Percentiles rank a stretch among this genome's conserved stretches.
These are phyloP conservation scores for Heteromormyrus szaboi DNA, from an alignment of 2,797 vertebrate species.

Conservation along the genomic window DNA sequence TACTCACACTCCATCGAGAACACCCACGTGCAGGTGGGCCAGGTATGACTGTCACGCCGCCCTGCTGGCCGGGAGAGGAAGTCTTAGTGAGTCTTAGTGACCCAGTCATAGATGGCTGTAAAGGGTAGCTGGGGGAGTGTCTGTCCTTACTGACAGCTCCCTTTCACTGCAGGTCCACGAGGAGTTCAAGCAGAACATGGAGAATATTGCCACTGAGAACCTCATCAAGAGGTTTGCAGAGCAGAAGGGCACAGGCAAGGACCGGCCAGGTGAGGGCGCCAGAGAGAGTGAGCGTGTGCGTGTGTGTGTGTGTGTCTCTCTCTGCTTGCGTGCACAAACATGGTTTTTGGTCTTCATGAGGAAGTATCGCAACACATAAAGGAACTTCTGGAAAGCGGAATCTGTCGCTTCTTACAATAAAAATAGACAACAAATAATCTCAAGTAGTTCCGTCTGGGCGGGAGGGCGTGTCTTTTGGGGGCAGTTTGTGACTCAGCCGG, in stretches of 20 bases:
- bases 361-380: not conserved
- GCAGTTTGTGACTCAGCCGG: not conserved
- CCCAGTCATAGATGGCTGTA: not conserved
- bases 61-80: not conserved
- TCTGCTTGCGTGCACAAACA: not conserved
- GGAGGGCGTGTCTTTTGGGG: not conserved
- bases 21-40: constrained; percentile 91
- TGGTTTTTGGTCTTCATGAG: constrained; percentile 62
- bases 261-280: constrained; percentile 69
- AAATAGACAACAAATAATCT: not conserved
- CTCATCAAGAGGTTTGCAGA: constrained; percentile 82
- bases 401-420: not conserved
- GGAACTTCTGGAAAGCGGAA: not conserved
- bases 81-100: no score
- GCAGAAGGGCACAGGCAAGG: constrained; percentile 82
- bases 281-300: not conserved
- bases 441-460: not conserved
- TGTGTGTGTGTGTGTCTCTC: no score
- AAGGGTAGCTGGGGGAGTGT: no score
- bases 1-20: constrained; percentile 90
- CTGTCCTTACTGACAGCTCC: not conserved
- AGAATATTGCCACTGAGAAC: constrained; percentile 81
- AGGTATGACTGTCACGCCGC: constrained; percentile 57
- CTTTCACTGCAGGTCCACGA: constrained; percentile 73
- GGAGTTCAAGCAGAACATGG: constrained; percentile 93